Conservation (phyloP, 2,888 invertebrate species). For the Drosophila anomalata region DNA sequence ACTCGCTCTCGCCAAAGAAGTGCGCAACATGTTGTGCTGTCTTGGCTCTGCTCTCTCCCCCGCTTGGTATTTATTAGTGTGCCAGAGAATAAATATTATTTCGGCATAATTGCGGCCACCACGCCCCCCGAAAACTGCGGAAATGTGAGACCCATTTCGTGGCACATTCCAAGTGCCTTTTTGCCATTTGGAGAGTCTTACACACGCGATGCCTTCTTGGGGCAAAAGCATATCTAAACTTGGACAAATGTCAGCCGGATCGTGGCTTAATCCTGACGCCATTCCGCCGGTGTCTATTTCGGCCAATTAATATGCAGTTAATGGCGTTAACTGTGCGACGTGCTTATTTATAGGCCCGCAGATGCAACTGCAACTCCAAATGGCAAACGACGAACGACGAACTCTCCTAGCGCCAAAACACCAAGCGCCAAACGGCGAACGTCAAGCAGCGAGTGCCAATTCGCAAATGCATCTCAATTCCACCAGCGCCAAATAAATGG, state of each 20-base stretch:
- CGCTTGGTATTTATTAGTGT: slow-evolving; percentile 63
- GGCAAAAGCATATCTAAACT: slow-evolving; percentile 31
- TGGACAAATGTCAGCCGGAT: slow-evolving; percentile 70
- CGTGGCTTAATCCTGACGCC: slow-evolving; percentile 60
- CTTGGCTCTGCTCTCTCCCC: slow-evolving; percentile 20
- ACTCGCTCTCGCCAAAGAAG: slow-evolving; percentile 44
- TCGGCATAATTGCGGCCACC: slow-evolving; percentile 11
- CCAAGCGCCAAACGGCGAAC: background rate
- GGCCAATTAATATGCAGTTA: slow-evolving; percentile 79
- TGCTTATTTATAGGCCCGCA: slow-evolving; percentile 72
- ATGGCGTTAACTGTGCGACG: slow-evolving; percentile 74
- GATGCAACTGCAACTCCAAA: slow-evolving; percentile 57
- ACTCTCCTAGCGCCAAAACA: background rate
- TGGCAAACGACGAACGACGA: slow-evolving; percentile 19
- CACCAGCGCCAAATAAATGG: slow-evolving; percentile 56
- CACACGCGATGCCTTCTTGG: slow-evolving; percentile 44
- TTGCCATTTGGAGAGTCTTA: slow-evolving; percentile 45
- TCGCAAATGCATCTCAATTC: slow-evolving; percentile 52
- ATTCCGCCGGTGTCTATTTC: slow-evolving; percentile 68
- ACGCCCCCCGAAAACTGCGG: slow-evolving; percentile 3
- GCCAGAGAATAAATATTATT: slow-evolving; percentile 25
- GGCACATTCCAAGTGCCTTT: slow-evolving; percentile 53
- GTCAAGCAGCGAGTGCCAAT: slow-evolving; percentile 5
- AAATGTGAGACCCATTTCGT: slow-evolving; percentile 1
- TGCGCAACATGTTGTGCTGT: slow-evolving; percentile 34